phyloP scores from a whole-genome alignment of 2,888 invertebrate genomes.

The Clivina fossor region DNA sequence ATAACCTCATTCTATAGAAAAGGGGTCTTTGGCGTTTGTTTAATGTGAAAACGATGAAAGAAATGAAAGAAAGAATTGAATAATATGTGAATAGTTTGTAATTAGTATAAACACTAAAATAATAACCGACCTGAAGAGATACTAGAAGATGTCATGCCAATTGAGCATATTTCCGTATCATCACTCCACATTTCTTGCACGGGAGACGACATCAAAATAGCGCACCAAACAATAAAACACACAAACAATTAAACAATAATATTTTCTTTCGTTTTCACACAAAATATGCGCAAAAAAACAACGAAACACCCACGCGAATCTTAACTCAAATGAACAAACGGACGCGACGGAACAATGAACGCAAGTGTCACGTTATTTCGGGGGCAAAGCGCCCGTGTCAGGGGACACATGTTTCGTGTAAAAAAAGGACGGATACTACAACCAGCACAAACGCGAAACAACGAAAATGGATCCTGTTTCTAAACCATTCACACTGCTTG shows the following conservation, averaged over 20 bases:
- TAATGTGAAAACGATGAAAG: too few species aligned
- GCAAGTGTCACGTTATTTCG: too few species aligned
- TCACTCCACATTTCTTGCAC: conserved; percentile 64
- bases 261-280: not conserved
- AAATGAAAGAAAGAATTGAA: too few species aligned
- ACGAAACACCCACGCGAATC: not conserved
- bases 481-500: too few species aligned
- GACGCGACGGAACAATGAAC: too few species aligned
- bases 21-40: too few species aligned
- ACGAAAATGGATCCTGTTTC: too few species aligned
- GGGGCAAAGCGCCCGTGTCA: not conserved
- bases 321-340: not conserved
- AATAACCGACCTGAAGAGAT: conserved; percentile 65
- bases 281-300: too few species aligned
- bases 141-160: conserved; percentile 79
- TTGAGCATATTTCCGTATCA: conserved; percentile 78
- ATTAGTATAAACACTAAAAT: not conserved
- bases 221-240: conserved; percentile 3
- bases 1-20: too few species aligned
- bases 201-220: conserved; percentile 13
- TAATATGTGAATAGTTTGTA: not conserved
- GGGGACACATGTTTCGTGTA: conserved; percentile 21
- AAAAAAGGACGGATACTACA: conserved; percentile 21
- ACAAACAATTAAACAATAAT: conserved; percentile 8
- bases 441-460: conserved; percentile 25